Evolutionary conservation across 2,888 invertebrate species (phyloP).

Genomic region (Apoderus coryli): DNA sequence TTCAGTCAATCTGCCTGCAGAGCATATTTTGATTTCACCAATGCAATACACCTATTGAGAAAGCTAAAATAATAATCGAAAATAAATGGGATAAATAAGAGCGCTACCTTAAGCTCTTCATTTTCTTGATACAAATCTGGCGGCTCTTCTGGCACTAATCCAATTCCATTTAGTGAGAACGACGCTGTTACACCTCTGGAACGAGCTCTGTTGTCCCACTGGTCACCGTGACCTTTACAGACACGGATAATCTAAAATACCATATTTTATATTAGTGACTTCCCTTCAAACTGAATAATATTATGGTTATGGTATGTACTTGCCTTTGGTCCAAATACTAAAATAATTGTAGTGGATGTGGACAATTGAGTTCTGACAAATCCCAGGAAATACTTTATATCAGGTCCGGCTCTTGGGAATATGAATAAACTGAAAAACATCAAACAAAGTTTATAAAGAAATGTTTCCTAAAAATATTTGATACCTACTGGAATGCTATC

Average conservation of each 20-base stretch:
- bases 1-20: no score
- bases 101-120: conserved; percentile 76
- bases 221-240: conserved; percentile 72
- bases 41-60: no score
- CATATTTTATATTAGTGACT: no score
- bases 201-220: conserved; percentile 75
- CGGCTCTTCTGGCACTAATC: conserved; percentile 69
- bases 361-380: conserved; percentile 86
- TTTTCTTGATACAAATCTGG: conserved; percentile 82
- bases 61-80: no score
- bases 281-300: no score
- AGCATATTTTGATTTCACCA: no score
- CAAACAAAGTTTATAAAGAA: not conserved
- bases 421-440: conserved; percentile 57
- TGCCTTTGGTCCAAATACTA: conserved; percentile 80
- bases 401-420: conserved; percentile 76
- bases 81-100: no score
- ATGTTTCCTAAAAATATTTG: conserved; percentile 1
- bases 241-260: conserved; percentile 56
- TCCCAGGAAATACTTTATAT: conserved; percentile 81
- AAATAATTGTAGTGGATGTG: conserved; percentile 71
- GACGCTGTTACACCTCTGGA: conserved; percentile 74
- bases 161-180: conserved; percentile 75
- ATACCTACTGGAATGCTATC: conserved; percentile 85
- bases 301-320: conserved; percentile 15